These are phyloP conservation scores for Zygogramma bicolorata DNA, from an alignment of 2,888 invertebrate species.

Conservation along the genomic window DNA sequence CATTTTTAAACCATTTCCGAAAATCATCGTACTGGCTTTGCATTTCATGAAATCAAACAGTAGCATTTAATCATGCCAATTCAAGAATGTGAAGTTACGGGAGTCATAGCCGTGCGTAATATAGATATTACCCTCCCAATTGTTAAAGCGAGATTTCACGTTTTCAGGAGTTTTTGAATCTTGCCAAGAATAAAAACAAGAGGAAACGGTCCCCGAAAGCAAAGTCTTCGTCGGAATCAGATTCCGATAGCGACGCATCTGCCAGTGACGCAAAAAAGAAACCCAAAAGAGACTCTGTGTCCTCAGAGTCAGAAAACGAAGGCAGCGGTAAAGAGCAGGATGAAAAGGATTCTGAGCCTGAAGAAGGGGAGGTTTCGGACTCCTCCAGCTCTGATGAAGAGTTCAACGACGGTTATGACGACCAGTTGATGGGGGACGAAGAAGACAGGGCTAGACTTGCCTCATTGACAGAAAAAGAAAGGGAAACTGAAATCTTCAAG, in stretches of 20 bases:
- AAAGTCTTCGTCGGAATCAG: constrained; percentile 60
- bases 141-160: constrained; percentile 1
- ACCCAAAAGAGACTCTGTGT: constrained; percentile 54
- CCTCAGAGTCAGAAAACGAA: constrained; percentile 65
- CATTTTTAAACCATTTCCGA: neutral
- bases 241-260: constrained; percentile 63
- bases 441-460: constrained; percentile 92
- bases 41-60: neutral
- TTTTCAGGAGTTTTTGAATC: constrained; percentile 81
- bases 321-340: constrained; percentile 64
- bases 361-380: constrained; percentile 89
- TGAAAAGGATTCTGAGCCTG: constrained; percentile 77
- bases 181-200: constrained; percentile 85
- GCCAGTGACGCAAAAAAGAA: constrained; percentile 54
- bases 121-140: neutral
- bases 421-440: constrained; percentile 96
- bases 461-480: constrained; percentile 94
- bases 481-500: constrained; percentile 97
- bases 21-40: neutral
- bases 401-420: constrained; percentile 97
- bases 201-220: constrained; percentile 67
- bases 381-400: constrained; percentile 82
- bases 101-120: neutral
- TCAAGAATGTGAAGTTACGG: neutral
- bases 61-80: neutral